A percentile compares a stretch with the other conserved stretches of the same genome.
Evolutionary conservation across 1,140 invertebrate genomes (phyloP).

Genomic region (Acromyrmex charruanus): DNA sequence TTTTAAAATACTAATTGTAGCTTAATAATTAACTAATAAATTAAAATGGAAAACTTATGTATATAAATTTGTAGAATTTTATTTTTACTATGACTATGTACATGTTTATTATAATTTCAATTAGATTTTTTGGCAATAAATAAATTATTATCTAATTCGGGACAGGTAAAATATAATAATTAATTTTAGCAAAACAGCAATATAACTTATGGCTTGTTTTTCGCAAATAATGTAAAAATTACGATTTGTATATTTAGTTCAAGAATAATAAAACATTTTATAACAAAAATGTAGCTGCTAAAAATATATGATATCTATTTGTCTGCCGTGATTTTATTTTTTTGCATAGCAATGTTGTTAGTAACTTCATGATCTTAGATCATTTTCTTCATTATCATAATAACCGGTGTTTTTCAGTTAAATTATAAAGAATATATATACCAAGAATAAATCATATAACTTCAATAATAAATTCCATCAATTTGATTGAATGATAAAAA

Average conservation of each 20-base stretch:
- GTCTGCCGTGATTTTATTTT: background rate
- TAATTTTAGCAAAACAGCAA: background rate
- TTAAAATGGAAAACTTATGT: background rate
- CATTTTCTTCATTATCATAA: background rate
- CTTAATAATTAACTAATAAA: slow-evolving; percentile 4
- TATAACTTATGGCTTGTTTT: background rate
- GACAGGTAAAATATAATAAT: background rate
- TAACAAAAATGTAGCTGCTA: background rate
- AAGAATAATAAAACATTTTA: background rate
- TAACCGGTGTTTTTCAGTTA: background rate
- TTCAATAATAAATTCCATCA: background rate
- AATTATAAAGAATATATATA: background rate
- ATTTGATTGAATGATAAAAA: background rate
- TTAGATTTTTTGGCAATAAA: background rate
- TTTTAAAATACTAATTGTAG: background rate
- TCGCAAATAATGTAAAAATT: background rate
- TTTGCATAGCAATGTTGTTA: background rate
- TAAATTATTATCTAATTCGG: background rate
- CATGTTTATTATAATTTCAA: background rate
- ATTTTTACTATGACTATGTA: background rate
- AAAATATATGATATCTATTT: background rate
- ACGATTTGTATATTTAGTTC: background rate
- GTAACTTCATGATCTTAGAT: background rate
- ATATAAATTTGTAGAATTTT: background rate
- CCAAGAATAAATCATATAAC: background rate